Percentiles rank a stretch among this genome's conserved stretches.
phyloP scores from a whole-genome alignment of 2,113 vertebrate genomes.

The Bubo scandiacus region DNA sequence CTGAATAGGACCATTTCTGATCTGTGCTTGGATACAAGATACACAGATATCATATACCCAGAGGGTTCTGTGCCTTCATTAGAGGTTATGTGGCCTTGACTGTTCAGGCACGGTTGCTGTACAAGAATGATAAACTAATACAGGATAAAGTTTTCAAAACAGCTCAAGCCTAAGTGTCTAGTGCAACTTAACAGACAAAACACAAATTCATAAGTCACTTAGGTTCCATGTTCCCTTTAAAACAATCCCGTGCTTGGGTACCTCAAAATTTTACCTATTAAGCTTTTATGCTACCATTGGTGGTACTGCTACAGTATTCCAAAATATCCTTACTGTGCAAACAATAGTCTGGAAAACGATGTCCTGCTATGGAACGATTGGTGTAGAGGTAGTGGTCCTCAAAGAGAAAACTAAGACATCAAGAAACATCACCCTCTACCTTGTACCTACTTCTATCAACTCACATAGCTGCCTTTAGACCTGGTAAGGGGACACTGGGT shows the following conservation, averaged over 20 bases:
- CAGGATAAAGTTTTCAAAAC: not conserved
- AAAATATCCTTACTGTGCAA: not conserved
- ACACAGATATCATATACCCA: not conserved
- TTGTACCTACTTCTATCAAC: not conserved
- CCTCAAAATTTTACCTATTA: not conserved
- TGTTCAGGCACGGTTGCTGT: not conserved
- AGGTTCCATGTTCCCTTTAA: not conserved
- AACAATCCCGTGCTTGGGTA: not conserved
- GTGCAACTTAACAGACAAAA: not conserved
- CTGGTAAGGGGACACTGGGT: not conserved
- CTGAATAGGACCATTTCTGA: not conserved
- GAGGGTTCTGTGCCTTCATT: not conserved
- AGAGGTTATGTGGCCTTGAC: not conserved
- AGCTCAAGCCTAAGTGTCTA: not conserved
- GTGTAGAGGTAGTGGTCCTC: not conserved
- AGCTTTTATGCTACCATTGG: not conserved
- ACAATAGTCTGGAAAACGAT: not conserved
- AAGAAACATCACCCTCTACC: not conserved
- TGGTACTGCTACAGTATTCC: not conserved
- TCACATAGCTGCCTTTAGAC: not conserved
- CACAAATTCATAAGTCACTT: not conserved
- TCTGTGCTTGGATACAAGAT: not conserved
- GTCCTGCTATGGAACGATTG: too few species aligned
- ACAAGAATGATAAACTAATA: not conserved
- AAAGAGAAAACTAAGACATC: not conserved